Percentiles rank a stretch among this genome's conserved stretches.
Conservation (phyloP, 2,113 vertebrate species). For the Neodon shergylaensis region DNA sequence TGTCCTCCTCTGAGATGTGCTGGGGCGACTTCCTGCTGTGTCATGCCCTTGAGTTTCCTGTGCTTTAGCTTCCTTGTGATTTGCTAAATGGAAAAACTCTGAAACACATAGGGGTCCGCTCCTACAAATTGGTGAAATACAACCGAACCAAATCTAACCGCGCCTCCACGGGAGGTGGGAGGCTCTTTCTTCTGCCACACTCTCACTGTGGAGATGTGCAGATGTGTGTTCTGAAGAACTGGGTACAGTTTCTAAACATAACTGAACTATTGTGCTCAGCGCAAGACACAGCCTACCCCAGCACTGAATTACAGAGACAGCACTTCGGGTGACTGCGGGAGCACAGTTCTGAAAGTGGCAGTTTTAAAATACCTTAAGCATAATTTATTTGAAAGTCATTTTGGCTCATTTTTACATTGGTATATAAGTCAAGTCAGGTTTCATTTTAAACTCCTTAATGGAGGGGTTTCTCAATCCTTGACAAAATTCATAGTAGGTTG, state of each 20-base stretch:
- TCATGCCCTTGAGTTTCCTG: slow-evolving; percentile 82
- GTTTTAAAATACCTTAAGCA: background rate
- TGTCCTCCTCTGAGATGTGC: background rate
- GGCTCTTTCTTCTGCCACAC: slow-evolving; percentile 39
- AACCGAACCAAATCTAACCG: slow-evolving; percentile 80
- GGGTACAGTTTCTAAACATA: slow-evolving; percentile 57
- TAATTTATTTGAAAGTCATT: background rate
- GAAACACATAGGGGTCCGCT: slow-evolving; percentile 87
- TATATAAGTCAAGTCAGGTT: background rate
- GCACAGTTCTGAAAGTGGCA: background rate
- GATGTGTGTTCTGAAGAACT: slow-evolving; percentile 48
- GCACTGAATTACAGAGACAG: background rate
- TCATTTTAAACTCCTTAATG: background rate
- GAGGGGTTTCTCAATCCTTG: background rate
- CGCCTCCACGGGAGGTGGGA: slow-evolving; percentile 59
- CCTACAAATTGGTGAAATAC: slow-evolving; percentile 83
- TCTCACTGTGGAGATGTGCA: slow-evolving; percentile 44
- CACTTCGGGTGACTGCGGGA: background rate
- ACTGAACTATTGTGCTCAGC: slow-evolving; percentile 48
- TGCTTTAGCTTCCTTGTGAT: slow-evolving; percentile 89
- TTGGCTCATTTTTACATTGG: background rate
- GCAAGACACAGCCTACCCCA: background rate
- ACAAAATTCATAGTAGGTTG: background rate
- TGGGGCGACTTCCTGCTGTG: slow-evolving; percentile 69
- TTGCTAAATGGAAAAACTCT: slow-evolving; percentile 89